Evolutionary conservation across 2,113 vertebrate species (phyloP), one percentile per base, ranked within the genome.

Genomic region (Uropsilus gracilis): DNA sequence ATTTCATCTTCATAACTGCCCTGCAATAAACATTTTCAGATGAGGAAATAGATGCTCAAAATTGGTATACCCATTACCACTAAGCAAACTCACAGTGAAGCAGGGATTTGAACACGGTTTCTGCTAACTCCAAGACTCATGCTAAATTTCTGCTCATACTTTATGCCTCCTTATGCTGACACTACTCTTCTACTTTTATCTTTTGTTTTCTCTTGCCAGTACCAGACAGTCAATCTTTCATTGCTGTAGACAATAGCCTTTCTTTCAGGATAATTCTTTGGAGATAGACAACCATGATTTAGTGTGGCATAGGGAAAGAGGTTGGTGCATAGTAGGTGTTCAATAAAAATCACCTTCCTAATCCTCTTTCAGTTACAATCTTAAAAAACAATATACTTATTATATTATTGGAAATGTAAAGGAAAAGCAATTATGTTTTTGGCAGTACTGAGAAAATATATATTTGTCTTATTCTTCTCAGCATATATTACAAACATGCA

Each of bases 391-490:
- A 75, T 24, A 87, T 91, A 78, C 75, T 50, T 88, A 22, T 85
- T 94, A 44, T n/a, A 88, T 83, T 95, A 84, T 89, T 91, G 63
- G 48, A 90, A 95, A 72, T 53, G 53, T 94, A 91, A 90, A 94
- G 48, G 89, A 12, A 55, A 59, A 44, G 78, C 28, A 82, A 83
- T 59, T 80, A 83, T 64, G 28, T 77, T 91, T 93, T 87, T 63
- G 85, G 28, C 7, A 77, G 34, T 92, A 85, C 6, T 81, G 22
- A 94, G 53, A 89, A 95, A 94, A 91, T 89, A 88, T 77, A 81
- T 88, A 87, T 48, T 53, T 96, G 9, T 12, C n/a, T 93, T 53
- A 80, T 30, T 77, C 59, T 34, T 81, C 80, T 94, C 78, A 92
- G 30, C 48, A 85, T 84, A 66, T 90, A 84, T 64, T 89, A 11